phyloP scores from a whole-genome alignment of 1,140 invertebrate genomes.

The Heliothis virescens region DNA sequence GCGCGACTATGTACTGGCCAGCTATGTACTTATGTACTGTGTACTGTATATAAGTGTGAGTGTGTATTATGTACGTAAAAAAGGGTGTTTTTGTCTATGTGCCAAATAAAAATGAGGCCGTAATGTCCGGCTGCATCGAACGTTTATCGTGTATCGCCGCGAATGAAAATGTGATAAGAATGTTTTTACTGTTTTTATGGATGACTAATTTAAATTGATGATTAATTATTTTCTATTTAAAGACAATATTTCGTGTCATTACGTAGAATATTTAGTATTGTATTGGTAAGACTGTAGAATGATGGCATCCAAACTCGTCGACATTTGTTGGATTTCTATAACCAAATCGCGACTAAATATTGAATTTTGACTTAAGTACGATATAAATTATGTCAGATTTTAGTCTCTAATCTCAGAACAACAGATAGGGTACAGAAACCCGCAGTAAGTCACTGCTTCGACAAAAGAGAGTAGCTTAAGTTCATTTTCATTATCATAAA shows the following conservation, averaged over 20 bases:
- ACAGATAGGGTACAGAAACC: too few species aligned
- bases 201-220: constrained; percentile 18
- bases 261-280: not conserved
- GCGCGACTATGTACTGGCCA: constrained; percentile 68
- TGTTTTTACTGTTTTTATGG: not conserved
- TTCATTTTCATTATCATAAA: too few species aligned
- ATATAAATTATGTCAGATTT: too few species aligned
- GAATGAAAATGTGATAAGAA: constrained; percentile 49
- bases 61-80: constrained; percentile 78
- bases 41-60: constrained; percentile 57
- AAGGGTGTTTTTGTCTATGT: constrained; percentile 86
- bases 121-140: constrained; percentile 82
- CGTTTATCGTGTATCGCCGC: constrained; percentile 74
- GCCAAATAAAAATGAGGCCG: constrained; percentile 85
- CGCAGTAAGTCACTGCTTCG: too few species aligned
- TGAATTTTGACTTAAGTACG: too few species aligned
- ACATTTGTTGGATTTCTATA: too few species aligned
- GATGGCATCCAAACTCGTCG: too few species aligned
- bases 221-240: constrained; percentile 2
- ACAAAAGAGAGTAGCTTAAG: too few species aligned
- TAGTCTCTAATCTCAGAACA: too few species aligned
- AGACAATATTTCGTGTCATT: not conserved
- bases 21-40: constrained; percentile 58
- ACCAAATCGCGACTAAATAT: too few species aligned
- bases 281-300: too few species aligned